Conservation (phyloP, 1,140 invertebrate species). For the Neodiprion virginianus region DNA sequence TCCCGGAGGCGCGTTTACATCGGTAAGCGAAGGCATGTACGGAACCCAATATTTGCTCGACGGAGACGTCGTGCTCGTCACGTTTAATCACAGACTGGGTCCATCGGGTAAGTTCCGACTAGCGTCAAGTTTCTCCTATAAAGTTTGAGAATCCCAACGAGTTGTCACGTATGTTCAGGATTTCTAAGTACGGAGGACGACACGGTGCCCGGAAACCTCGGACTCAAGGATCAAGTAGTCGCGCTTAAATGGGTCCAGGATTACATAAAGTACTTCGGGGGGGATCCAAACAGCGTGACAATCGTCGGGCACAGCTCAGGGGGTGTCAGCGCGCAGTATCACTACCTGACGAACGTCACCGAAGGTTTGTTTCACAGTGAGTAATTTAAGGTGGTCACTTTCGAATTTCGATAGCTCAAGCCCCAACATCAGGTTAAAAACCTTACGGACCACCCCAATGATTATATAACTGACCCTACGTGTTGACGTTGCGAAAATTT, state of each 20-base stretch:
- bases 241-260: slow-evolving; percentile 65
- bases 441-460: too few relatives aligned
- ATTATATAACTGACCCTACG: too few relatives aligned
- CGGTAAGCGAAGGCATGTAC: slow-evolving; percentile 28
- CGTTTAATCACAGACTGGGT: slow-evolving; percentile 64
- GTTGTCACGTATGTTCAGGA: too few relatives aligned
- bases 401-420: too few relatives aligned
- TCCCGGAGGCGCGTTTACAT: slow-evolving; percentile 60
- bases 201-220: slow-evolving; percentile 44
- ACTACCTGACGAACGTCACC: background rate
- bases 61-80: slow-evolving; percentile 59
- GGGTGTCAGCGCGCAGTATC: slow-evolving; percentile 28
- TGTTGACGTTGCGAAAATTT: too few relatives aligned
- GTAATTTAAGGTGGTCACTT: too few relatives aligned
- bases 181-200: too few relatives aligned
- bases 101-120: slow-evolving; percentile 15
- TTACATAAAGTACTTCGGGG: slow-evolving; percentile 62
- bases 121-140: too few relatives aligned
- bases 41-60: slow-evolving; percentile 53
- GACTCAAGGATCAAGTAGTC: slow-evolving; percentile 55
- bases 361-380: too few relatives aligned
- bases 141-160: too few relatives aligned
- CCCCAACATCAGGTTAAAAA: too few relatives aligned
- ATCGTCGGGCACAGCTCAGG: slow-evolving; percentile 55
- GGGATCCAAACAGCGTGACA: slow-evolving; percentile 55